Conservation (phyloP, 2,797 vertebrate species). For the Apogon talboti region DNA sequence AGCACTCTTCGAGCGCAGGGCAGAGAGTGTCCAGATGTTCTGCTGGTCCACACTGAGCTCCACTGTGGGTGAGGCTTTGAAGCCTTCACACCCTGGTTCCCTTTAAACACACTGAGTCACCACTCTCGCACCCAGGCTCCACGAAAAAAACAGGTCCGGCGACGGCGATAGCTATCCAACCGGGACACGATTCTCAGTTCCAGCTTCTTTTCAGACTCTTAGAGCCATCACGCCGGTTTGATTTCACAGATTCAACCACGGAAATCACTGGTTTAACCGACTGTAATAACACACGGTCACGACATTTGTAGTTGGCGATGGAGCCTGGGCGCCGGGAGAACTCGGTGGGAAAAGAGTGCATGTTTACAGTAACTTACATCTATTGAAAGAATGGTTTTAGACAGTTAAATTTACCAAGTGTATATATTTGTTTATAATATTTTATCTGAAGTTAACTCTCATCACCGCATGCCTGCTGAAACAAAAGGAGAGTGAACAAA, state of each 20-base stretch:
- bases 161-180: not conserved
- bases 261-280: not conserved
- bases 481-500: constrained; percentile 69
- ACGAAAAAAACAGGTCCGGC: constrained; percentile 33
- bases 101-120: constrained; percentile 77
- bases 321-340: constrained; percentile 65
- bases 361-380: constrained; percentile 84
- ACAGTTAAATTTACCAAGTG: constrained; percentile 66
- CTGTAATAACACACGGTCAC: not conserved
- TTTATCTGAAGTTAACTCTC: constrained; percentile 73
- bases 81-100: constrained; percentile 66
- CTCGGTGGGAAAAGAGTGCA: constrained; percentile 79
- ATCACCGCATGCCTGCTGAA: constrained; percentile 83
- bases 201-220: constrained; percentile 3
- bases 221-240: not conserved
- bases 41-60: constrained; percentile 54
- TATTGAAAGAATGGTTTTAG: constrained; percentile 74
- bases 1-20: not conserved
- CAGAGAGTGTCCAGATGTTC: constrained; percentile 5
- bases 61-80: constrained; percentile 44
- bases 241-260: not conserved
- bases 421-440: constrained; percentile 82
- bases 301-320: constrained; percentile 24
- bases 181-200: constrained; percentile 3
- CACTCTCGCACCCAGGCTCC: constrained; percentile 58